These are phyloP conservation scores for Drosophila albomicans DNA, from an alignment of 1,140 invertebrate species.

Conservation along the genomic window DNA sequence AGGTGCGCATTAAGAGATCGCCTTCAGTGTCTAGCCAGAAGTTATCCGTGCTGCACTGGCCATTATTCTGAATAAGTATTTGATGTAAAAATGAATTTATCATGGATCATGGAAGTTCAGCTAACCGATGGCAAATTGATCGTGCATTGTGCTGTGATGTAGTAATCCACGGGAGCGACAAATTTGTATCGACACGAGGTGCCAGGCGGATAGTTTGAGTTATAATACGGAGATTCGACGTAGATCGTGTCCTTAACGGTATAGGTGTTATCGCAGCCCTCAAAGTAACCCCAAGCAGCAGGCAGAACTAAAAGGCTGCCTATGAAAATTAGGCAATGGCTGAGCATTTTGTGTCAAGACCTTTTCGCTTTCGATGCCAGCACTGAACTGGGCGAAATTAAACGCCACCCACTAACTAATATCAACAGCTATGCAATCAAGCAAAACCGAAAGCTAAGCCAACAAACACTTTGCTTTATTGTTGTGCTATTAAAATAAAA, in stretches of 20 bases:
- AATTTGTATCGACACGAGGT: conserved; percentile 79
- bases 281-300: conserved; percentile 56
- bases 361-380: conserved; percentile 45
- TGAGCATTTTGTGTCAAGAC: conserved; percentile 53
- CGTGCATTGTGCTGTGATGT: conserved; percentile 64
- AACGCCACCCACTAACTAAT: conserved; percentile 55
- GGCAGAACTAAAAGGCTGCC: conserved; percentile 36
- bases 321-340: conserved; percentile 37
- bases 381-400: conserved; percentile 52
- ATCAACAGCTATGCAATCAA: conserved; percentile 27
- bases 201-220: conserved; percentile 67
- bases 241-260: conserved; percentile 52
- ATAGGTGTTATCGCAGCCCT: conserved; percentile 67
- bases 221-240: conserved; percentile 76
- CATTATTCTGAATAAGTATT: conserved; percentile 40
- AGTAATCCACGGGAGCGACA: conserved; percentile 67
- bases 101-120: neutral
- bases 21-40: conserved; percentile 76
- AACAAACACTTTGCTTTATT: conserved; percentile 38
- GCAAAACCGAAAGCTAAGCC: conserved; percentile 40
- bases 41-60: conserved; percentile 69
- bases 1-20: conserved; percentile 63
- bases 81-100: neutral
- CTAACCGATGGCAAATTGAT: conserved; percentile 66
- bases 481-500: conserved; percentile 23